Conservation (phyloP, 92 coral and sea anemone species). For the Phenganax stokvisi region DNA sequence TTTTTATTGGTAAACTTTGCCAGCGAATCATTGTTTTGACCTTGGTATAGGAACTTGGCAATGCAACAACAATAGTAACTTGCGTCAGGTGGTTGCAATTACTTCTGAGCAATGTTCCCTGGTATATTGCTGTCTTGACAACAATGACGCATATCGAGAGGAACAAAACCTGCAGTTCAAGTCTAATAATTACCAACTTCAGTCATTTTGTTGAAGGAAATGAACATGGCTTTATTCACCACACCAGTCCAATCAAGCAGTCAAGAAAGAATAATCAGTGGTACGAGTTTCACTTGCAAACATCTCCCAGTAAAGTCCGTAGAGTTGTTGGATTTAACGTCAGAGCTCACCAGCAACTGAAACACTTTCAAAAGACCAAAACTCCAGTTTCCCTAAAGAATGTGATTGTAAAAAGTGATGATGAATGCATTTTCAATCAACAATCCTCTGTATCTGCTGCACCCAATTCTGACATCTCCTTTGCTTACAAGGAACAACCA, state of each 20-base stretch:
- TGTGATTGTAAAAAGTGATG: constrained; percentile 38
- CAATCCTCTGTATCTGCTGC: constrained; percentile 45
- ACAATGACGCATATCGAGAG: no score
- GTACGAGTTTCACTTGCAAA: constrained; percentile 59
- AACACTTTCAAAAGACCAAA: constrained; percentile 51
- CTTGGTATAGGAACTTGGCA: no score
- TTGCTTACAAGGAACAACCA: constrained; percentile 33
- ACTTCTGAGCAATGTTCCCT: no score
- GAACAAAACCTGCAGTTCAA: no score
- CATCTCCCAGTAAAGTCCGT: constrained; percentile 46
- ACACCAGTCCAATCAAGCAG: constrained; percentile 21
- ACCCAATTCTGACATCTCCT: constrained; percentile 47
- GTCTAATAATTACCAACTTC: no score
- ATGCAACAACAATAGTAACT: no score
- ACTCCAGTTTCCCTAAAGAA: constrained; percentile 51
- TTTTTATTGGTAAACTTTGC: no score
- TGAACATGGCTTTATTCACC: constrained; percentile 42
- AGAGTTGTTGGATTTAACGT: constrained; percentile 57
- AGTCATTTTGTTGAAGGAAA: not conserved
- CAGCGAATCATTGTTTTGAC: no score
- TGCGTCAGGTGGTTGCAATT: no score
- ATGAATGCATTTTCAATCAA: constrained; percentile 45
- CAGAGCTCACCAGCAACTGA: constrained; percentile 41
- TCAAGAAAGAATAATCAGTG: constrained; percentile 34
- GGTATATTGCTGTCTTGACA: no score